These are phyloP conservation scores for Theonella swinhoei DNA, from an alignment of 37 sponge, comb jelly and placozoan species.

Conservation along the genomic window DNA sequence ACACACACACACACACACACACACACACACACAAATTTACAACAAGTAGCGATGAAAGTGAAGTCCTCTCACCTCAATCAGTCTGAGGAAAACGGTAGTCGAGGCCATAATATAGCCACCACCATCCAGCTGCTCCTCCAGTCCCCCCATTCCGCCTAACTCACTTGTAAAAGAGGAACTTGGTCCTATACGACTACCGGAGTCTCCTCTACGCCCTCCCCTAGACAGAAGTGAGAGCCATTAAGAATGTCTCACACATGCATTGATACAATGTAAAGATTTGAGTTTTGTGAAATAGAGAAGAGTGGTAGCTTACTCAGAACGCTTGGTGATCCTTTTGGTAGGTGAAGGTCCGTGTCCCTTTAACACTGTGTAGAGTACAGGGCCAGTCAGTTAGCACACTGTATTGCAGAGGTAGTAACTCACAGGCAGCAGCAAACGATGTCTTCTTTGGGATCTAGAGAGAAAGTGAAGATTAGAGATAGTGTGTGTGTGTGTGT, in stretches of 20 bases:
- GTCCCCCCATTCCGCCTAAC: background rate
- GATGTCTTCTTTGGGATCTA: constrained; percentile 49
- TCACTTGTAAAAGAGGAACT: background rate
- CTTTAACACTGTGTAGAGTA: background rate
- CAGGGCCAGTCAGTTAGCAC: no score
- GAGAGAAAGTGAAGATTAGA: background rate
- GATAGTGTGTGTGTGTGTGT: no score
- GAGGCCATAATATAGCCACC: constrained; percentile 27
- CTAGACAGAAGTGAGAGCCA: background rate
- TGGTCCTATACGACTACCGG: background rate
- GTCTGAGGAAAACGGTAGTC: constrained; percentile 41
- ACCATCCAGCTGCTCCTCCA: constrained; percentile 46
- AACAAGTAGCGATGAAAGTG: background rate
- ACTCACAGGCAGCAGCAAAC: constrained; percentile 16
- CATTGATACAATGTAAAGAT: no score
- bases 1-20: background rate
- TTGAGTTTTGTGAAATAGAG: background rate
- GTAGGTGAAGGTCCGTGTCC: background rate
- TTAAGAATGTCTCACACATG: background rate
- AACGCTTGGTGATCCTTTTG: background rate
- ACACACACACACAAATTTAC: background rate
- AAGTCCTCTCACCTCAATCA: constrained; percentile 18
- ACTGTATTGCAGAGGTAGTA: no score
- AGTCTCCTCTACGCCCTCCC: background rate
- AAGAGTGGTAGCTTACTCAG: background rate